Percentiles rank a stretch among this genome's conserved stretches.
Evolutionary conservation across 2,888 invertebrate genomes (phyloP).

Genomic region (Hanleya hanleyi): DNA sequence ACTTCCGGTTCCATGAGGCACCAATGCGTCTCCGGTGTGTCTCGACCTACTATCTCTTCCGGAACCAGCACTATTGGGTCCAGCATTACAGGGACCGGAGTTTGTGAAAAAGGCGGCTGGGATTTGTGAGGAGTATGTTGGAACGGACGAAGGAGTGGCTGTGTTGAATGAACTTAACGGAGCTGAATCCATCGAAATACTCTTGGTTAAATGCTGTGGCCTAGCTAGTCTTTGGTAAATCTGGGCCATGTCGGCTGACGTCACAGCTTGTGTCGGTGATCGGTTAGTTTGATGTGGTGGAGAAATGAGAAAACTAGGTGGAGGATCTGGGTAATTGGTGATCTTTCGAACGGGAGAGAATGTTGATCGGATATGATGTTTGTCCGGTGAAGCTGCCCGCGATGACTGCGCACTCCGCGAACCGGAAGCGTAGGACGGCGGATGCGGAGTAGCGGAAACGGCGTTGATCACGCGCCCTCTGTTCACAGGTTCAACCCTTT

Average conservation of each 20-base stretch:
- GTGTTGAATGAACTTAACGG: constrained; percentile 6
- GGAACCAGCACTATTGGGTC: constrained; percentile 9
- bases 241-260: constrained; percentile 22
- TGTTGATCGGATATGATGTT: constrained; percentile 33
- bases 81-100: constrained; percentile 17
- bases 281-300: constrained; percentile 41
- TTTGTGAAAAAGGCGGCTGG: too few relatives aligned
- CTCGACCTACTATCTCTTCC: too few relatives aligned
- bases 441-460: neutral
- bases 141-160: constrained; percentile 5
- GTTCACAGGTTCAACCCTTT: neutral
- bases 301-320: constrained; percentile 66
- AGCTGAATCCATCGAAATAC: constrained; percentile 52
- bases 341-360: constrained; percentile 35
- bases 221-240: constrained; percentile 24
- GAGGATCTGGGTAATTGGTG: constrained; percentile 55
- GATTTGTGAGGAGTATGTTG: constrained; percentile 24
- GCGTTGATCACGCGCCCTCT: neutral
- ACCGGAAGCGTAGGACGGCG: constrained; percentile 48
- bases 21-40: neutral
- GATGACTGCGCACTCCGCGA: constrained; percentile 54
- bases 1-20: constrained; percentile 32
- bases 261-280: constrained; percentile 16
- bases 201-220: constrained; percentile 39
- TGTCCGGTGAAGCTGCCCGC: constrained; percentile 49